These are phyloP conservation scores for Choristoneura fumiferana DNA, from an alignment of 1,140 invertebrate species.

Conservation along the genomic window DNA sequence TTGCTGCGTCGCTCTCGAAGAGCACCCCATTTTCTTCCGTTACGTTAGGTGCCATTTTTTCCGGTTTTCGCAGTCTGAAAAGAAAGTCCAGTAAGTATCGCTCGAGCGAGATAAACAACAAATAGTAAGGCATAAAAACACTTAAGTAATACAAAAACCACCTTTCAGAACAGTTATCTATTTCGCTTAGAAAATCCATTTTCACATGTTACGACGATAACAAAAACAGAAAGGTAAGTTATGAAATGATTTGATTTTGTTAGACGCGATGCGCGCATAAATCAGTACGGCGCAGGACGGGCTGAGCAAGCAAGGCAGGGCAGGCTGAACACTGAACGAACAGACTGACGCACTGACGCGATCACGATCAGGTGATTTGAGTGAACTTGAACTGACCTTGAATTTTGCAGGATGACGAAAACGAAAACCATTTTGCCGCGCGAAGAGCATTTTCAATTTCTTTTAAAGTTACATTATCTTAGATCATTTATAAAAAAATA, in stretches of 20 bases:
- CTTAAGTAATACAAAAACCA: background rate
- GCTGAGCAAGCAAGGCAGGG: background rate
- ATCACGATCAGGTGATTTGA: background rate
- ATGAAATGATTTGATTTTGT: background rate
- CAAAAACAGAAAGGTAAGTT: background rate
- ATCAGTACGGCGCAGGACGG: constrained; percentile 1
- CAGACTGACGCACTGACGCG: no score
- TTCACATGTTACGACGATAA: constrained; percentile 10
- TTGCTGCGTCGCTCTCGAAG: constrained; percentile 81
- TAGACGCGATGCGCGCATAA: background rate
- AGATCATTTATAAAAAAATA: no score
- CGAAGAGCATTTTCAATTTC: no score
- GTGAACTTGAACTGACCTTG: background rate
- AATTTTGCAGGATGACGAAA: background rate
- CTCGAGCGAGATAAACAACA: background rate
- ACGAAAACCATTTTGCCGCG: no score
- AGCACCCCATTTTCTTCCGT: constrained; percentile 81
- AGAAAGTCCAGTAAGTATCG: constrained; percentile 24
- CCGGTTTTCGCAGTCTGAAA: constrained; percentile 20
- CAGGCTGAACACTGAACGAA: no score
- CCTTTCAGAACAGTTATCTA: constrained; percentile 9
- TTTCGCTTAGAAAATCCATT: constrained; percentile 19
- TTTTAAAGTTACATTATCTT: no score
- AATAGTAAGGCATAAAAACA: background rate
- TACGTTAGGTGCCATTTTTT: constrained; percentile 81